Base-by-base conservation (phyloP, 2,888 invertebrate genomes). In the Monochamus alternatus region DNA sequence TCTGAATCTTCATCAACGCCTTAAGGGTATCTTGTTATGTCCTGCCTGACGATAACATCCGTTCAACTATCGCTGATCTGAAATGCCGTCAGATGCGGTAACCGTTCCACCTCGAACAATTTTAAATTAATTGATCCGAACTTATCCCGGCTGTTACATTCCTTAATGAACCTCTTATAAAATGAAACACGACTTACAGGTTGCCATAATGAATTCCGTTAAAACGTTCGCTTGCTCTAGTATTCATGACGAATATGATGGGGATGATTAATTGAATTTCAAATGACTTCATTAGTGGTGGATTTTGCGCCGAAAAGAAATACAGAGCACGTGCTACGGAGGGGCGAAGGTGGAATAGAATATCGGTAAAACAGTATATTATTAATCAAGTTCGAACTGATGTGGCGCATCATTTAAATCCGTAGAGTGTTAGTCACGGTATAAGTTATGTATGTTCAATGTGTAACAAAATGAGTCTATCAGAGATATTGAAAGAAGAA, bases 121-220 rank as follows among this genome's bases (percentile, higher is more conserved):
- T 64, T 64, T 64, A 64, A 64, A 64, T 64, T 64, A 64, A 64
- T 64, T 47, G 64, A 64, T 47, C 31, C 31, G 9, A 47, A 47
- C 66, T 66, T 32, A 52, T n/a, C 14, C 51, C 52, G 52, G 52
- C 66, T 66, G 66, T 55, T 66, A 43, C 66, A 12, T 66, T 66
- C 38, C 66, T 66, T 66, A 55, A 66, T 66, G 51, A 66, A 66
- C 66, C 66, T 66, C 66, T 66, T 52, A 66, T 38, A 44, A 52
- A 52, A 52, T 66, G 52, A 66, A 66, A 66, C 66, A 66, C 64
- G 66, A 66, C 66, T 66, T 66, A 66, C 66, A 52, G 66, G 66
- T 66, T 66, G 47, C 47, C 51, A 51, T 66, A 32, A 66, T 66
- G 66, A 66, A 66, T 66, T 66, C 66, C 66, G 32, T 12, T 66